phyloP scores from a whole-genome alignment of 2,888 invertebrate species.

The Drosophila limbata region DNA sequence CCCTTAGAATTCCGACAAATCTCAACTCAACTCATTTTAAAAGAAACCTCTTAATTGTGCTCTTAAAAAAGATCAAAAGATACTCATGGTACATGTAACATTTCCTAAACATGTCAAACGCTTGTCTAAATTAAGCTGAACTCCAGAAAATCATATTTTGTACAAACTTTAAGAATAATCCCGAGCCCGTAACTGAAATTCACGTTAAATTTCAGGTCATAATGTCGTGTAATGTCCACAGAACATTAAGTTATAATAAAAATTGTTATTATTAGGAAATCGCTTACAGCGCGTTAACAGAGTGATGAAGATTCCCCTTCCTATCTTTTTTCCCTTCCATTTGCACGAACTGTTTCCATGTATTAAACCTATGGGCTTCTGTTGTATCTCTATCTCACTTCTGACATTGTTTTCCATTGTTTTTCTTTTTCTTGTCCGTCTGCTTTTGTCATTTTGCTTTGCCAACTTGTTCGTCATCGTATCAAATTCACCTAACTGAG shows the following conservation, averaged over 20 bases:
- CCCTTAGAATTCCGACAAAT: neutral
- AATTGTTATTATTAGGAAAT: slow-evolving; percentile 73
- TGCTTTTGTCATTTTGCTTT: slow-evolving; percentile 60
- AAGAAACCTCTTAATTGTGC: slow-evolving; percentile 6
- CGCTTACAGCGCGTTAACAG: slow-evolving; percentile 54
- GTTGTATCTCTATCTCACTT: slow-evolving; percentile 5
- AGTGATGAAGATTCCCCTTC: neutral
- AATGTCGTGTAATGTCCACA: slow-evolving; percentile 50
- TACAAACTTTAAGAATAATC: neutral
- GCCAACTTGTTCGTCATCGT: slow-evolving; percentile 50
- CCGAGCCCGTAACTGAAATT: slow-evolving; percentile 39
- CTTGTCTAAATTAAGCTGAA: slow-evolving; percentile 29
- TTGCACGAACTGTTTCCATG: slow-evolving; percentile 13
- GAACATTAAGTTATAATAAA: slow-evolving; percentile 66
- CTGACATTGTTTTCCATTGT: slow-evolving; percentile 20
- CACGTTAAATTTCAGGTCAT: slow-evolving; percentile 56
- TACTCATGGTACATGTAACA: slow-evolving; percentile 32
- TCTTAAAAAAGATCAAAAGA: neutral
- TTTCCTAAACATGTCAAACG: slow-evolving; percentile 54
- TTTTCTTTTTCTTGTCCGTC: slow-evolving; percentile 12
- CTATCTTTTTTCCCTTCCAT: neutral
- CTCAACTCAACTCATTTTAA: neutral
- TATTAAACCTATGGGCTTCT: slow-evolving; percentile 11
- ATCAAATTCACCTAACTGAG: slow-evolving; percentile 66
- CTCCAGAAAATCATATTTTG: slow-evolving; percentile 3